Percentiles rank a stretch among this genome's conserved stretches.
Conservation (phyloP, 2,113 vertebrate genomes). For the Apodemus sylvaticus region DNA sequence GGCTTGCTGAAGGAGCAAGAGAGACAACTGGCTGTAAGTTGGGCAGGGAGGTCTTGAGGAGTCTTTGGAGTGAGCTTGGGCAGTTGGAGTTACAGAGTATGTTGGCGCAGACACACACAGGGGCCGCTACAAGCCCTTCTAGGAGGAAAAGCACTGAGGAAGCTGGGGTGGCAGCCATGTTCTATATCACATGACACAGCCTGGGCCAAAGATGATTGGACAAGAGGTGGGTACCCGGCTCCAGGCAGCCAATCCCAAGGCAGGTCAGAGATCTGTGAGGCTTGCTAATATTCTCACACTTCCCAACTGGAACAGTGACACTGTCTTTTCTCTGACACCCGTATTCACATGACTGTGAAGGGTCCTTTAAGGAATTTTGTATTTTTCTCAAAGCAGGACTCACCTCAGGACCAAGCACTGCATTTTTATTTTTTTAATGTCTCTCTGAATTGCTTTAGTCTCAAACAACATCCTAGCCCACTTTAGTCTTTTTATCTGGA, state of each 20-base stretch:
- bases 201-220: slow-evolving; percentile 18
- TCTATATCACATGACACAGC: not conserved
- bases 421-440: not conserved
- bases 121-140: not conserved
- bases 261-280: not conserved
- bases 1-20: not conserved
- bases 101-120: not conserved
- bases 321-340: not conserved
- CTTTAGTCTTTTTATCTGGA: not conserved
- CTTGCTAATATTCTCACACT: not conserved
- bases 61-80: not conserved
- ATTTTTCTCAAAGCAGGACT: not conserved
- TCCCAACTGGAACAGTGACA: not conserved
- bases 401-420: not conserved
- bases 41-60: not conserved
- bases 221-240: not conserved
- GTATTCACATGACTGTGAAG: not conserved
- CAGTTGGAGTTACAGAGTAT: not conserved
- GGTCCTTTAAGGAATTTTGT: not conserved
- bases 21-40: not conserved
- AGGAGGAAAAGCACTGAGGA: not conserved
- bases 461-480: not conserved
- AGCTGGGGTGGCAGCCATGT: not conserved
- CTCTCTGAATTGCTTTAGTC: not conserved
- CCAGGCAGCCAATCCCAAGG: not conserved